These are phyloP conservation scores for Spea multiplicata DNA, from an alignment of 2,113 vertebrate genomes.

Conservation along the genomic window DNA sequence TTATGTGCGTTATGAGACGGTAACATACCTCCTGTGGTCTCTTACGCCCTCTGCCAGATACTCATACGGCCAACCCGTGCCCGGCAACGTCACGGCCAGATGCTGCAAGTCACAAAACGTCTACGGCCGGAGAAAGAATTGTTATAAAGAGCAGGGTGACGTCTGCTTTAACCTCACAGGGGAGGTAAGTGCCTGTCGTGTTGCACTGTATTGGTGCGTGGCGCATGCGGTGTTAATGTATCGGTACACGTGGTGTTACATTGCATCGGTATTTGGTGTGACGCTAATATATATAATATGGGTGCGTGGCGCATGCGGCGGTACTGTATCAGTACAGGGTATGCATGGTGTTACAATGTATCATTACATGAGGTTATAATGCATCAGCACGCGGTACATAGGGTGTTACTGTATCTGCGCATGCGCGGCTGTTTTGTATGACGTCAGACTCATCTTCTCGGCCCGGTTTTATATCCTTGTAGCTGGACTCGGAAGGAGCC, in stretches of 20 bases:
- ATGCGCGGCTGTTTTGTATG: neutral
- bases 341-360: too few species aligned
- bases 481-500: constrained; percentile 10
- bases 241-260: too few species aligned
- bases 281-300: too few species aligned
- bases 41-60: constrained; percentile 55
- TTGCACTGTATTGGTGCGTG: too few species aligned
- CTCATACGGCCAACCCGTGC: constrained; percentile 61
- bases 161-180: constrained; percentile 55
- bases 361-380: too few species aligned
- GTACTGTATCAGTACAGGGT: too few species aligned
- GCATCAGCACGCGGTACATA: too few species aligned
- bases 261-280: too few species aligned
- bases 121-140: constrained; percentile 24
- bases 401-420: too few species aligned
- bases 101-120: constrained; percentile 56
- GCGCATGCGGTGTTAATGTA: too few species aligned
- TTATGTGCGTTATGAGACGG: neutral
- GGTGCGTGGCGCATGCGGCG: too few species aligned
- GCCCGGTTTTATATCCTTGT: neutral
- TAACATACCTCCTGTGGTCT: too few species aligned
- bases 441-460: neutral
- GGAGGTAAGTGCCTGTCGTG: constrained; percentile 50
- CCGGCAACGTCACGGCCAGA: constrained; percentile 55
- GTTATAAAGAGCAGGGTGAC: constrained; percentile 47